Conservation (phyloP, 2,888 invertebrate genomes). For the Scaptomyza polygonia region DNA sequence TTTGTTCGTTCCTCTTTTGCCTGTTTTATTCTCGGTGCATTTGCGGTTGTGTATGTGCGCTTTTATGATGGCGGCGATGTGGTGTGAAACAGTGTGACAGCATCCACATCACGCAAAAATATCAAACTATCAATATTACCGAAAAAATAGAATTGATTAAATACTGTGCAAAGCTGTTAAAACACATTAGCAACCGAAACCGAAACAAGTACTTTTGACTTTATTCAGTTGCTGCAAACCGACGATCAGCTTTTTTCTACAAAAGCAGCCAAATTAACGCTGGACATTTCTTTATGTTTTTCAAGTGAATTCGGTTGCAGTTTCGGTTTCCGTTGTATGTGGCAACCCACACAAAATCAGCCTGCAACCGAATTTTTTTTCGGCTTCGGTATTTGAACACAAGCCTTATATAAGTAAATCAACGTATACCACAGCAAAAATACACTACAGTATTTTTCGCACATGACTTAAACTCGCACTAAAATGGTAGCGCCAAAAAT, state of each 20-base stretch:
- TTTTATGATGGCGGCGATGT: constrained; percentile 71
- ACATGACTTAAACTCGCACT: background rate
- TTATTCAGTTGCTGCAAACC: too few species aligned
- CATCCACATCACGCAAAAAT: background rate
- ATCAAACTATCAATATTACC: constrained; percentile 11
- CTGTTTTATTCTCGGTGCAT: constrained; percentile 67
- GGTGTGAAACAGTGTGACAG: constrained; percentile 38
- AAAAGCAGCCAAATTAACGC: too few species aligned
- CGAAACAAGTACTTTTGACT: too few species aligned
- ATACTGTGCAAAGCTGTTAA: background rate
- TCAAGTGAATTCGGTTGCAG: too few species aligned
- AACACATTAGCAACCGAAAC: too few species aligned
- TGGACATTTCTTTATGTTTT: too few species aligned
- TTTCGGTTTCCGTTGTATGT: too few species aligned
- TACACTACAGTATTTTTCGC: background rate
- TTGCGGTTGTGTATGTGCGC: constrained; percentile 60
- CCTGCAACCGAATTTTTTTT: too few species aligned
- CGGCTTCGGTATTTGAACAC: too few species aligned
- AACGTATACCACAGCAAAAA: background rate
- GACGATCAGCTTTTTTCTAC: too few species aligned
- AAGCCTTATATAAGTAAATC: too few species aligned
- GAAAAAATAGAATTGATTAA: background rate
- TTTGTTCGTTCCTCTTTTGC: constrained; percentile 62
- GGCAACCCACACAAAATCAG: too few species aligned
- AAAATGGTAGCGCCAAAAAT: background rate